These are phyloP conservation scores for Semnopithecus entellus DNA, from an alignment of 2,113 vertebrate species.

Conservation along the genomic window DNA sequence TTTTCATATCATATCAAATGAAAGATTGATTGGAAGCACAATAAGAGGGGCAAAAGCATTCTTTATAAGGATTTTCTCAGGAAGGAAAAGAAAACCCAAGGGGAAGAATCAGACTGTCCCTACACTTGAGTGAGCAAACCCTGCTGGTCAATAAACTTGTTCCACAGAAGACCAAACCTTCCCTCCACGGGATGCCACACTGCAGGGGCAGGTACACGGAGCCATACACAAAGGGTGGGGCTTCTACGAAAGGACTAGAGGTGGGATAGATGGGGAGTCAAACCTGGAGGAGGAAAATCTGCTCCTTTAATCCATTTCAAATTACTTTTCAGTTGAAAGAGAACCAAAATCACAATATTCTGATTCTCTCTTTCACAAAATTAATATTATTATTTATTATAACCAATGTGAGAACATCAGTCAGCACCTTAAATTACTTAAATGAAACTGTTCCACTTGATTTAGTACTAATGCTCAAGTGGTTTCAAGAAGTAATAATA, in stretches of 20 bases:
- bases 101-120: slow-evolving; percentile 63
- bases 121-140: slow-evolving; percentile 59
- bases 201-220: neutral
- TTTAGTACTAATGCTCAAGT: slow-evolving; percentile 66
- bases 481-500: slow-evolving; percentile 63
- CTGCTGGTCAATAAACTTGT: slow-evolving; percentile 69
- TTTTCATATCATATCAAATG: slow-evolving; percentile 74
- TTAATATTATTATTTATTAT: slow-evolving; percentile 73
- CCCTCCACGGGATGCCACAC: neutral
- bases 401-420: slow-evolving; percentile 36
- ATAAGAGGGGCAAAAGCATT: slow-evolving; percentile 50
- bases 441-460: slow-evolving; percentile 76
- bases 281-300: slow-evolving; percentile 45
- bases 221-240: slow-evolving; percentile 40
- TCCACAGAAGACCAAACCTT: slow-evolving; percentile 69
- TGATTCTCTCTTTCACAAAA: neutral
- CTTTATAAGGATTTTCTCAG: slow-evolving; percentile 66
- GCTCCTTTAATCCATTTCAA: slow-evolving; percentile 73
- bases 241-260: slow-evolving; percentile 46
- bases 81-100: slow-evolving; percentile 63
- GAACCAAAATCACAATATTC: slow-evolving; percentile 67
- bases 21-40: slow-evolving; percentile 72
- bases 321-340: slow-evolving; percentile 61
- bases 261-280: neutral
- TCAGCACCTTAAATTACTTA: slow-evolving; percentile 75